A percentile compares a stretch with the other conserved stretches of the same genome.
phyloP scores from a whole-genome alignment of 2,888 invertebrate species.

The Ochlodes sylvanus region DNA sequence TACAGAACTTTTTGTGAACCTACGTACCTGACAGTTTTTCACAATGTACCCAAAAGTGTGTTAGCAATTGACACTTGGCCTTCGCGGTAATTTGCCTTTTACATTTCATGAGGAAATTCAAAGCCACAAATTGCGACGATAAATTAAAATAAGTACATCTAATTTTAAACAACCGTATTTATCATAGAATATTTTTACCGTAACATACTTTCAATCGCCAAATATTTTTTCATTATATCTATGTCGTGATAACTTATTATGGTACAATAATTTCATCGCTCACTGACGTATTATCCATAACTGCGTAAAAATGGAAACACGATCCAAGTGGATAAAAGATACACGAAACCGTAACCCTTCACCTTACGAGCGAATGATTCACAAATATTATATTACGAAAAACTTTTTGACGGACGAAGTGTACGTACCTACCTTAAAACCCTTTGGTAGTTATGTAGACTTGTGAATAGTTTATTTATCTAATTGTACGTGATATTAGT shows the following conservation, averaged over 20 bases:
- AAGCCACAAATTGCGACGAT: no score
- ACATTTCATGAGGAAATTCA: no score
- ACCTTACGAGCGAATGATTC: background rate
- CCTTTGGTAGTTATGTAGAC: background rate
- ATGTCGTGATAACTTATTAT: slow-evolving; percentile 2
- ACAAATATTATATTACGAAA: background rate
- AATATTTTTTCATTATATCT: background rate
- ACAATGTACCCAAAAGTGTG: no score
- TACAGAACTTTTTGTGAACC: no score
- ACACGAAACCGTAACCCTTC: slow-evolving; percentile 7
- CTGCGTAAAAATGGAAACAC: slow-evolving; percentile 4
- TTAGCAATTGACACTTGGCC: no score
- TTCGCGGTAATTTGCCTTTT: no score
- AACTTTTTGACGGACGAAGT: background rate
- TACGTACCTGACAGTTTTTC: no score
- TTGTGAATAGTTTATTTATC: background rate
- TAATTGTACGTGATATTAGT: no score
- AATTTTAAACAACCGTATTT: no score
- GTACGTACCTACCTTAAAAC: background rate
- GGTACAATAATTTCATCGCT: background rate
- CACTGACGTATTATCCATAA: slow-evolving; percentile 1
- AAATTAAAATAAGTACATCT: no score
- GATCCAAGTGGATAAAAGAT: slow-evolving; percentile 3
- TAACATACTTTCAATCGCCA: no score
- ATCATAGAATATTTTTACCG: no score